These are phyloP conservation scores for Serranus cabrilla DNA, from an alignment of 2,797 vertebrate genomes.

Conservation along the genomic window DNA sequence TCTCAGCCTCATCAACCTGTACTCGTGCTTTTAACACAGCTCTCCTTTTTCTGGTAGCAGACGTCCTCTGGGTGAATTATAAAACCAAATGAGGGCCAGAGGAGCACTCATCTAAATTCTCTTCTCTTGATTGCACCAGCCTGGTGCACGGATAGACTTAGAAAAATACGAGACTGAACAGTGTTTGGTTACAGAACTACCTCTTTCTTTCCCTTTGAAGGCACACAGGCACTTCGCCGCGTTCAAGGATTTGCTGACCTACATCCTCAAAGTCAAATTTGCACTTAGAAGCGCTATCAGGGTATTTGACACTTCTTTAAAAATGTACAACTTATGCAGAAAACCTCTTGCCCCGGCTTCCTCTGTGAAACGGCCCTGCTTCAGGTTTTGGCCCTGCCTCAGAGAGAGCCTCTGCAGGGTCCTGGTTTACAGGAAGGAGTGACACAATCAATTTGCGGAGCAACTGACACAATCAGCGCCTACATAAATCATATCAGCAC, in stretches of 20 bases:
- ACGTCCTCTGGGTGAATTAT: slow-evolving; percentile 62
- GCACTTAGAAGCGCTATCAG: slow-evolving; percentile 23
- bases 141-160: slow-evolving; percentile 31
- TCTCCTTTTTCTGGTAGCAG: slow-evolving; percentile 20
- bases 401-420: slow-evolving; percentile 54
- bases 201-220: slow-evolving; percentile 29
- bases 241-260: slow-evolving; percentile 58
- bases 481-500: slow-evolving; percentile 82
- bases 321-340: slow-evolving; percentile 8
- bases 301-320: slow-evolving; percentile 36
- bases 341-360: slow-evolving; percentile 23
- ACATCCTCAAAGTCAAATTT: slow-evolving; percentile 47
- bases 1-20: slow-evolving; percentile 41
- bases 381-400: not conserved
- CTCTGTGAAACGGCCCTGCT: slow-evolving; percentile 31
- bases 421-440: slow-evolving; percentile 69
- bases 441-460: slow-evolving; percentile 79
- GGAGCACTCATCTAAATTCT: slow-evolving; percentile 66
- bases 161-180: slow-evolving; percentile 30
- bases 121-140: slow-evolving; percentile 57
- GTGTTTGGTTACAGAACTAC: slow-evolving; percentile 24
- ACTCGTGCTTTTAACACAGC: slow-evolving; percentile 31
- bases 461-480: slow-evolving; percentile 79
- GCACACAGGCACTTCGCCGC: not conserved
- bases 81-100: slow-evolving; percentile 68